Percentiles rank a stretch among this genome's conserved stretches.
These are phyloP conservation scores for Musca vetustissima DNA, from an alignment of 1,140 invertebrate genomes.

Conservation along the genomic window DNA sequence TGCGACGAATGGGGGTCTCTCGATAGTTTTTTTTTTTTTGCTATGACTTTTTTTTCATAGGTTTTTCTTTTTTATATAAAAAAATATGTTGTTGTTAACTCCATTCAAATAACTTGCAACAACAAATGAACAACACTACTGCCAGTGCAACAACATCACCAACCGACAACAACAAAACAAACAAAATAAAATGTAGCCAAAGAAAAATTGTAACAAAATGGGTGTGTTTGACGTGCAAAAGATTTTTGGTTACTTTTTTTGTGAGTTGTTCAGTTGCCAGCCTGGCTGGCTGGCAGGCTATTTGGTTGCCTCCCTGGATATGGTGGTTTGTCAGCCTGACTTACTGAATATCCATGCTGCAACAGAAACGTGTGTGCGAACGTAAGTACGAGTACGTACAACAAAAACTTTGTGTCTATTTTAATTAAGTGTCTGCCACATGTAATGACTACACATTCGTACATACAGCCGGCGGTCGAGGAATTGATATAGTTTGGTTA, in stretches of 20 bases:
- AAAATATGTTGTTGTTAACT: not conserved
- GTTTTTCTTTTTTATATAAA: not conserved
- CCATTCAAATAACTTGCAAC: constrained; percentile 15
- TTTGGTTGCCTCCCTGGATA: too few relatives aligned
- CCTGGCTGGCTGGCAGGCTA: too few relatives aligned
- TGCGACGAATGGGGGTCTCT: too few relatives aligned
- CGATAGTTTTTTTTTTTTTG: not conserved
- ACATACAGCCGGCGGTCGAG: too few relatives aligned
- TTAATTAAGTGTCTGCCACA: constrained; percentile 24
- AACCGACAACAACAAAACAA: not conserved
- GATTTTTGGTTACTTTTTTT: constrained; percentile 19
- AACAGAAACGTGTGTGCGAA: not conserved
- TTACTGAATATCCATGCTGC: not conserved
- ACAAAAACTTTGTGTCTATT: constrained; percentile 14
- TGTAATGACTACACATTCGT: constrained; percentile 18
- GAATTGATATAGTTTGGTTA: too few relatives aligned
- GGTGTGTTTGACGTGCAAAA: constrained; percentile 21
- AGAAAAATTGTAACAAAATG: constrained; percentile 16
- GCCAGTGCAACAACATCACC: not conserved
- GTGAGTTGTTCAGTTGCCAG: not conserved
- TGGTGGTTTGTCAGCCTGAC: too few relatives aligned
- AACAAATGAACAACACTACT: not conserved
- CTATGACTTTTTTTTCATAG: not conserved
- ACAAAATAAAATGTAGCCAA: not conserved
- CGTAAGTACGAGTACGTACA: too few relatives aligned